These are phyloP conservation scores for Eucriotettix oculatus DNA, from an alignment of 2,888 invertebrate species.

Conservation along the genomic window DNA sequence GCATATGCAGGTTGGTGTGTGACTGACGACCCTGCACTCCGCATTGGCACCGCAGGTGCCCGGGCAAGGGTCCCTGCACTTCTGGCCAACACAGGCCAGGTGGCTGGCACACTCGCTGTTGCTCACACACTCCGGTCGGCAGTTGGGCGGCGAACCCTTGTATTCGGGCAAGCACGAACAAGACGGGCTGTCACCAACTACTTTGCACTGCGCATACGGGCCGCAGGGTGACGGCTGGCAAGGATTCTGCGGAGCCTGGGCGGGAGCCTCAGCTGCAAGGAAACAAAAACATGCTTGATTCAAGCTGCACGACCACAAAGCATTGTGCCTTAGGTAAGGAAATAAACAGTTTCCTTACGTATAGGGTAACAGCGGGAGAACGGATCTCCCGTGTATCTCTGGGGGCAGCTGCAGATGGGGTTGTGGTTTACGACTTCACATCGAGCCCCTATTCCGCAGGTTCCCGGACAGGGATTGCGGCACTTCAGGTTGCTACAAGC, in stretches of 20 bases:
- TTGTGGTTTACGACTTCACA: slow-evolving; percentile 63
- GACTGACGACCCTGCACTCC: slow-evolving; percentile 57
- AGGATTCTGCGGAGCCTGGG: slow-evolving; percentile 12
- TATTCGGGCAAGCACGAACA: slow-evolving; percentile 21
- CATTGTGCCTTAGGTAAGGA: neutral
- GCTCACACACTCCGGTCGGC: slow-evolving; percentile 16
- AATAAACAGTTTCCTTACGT: slow-evolving; percentile 14
- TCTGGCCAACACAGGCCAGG: slow-evolving; percentile 24
- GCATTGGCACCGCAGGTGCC: slow-evolving; percentile 54
- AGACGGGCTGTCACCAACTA: slow-evolving; percentile 15
- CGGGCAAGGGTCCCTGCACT: slow-evolving; percentile 38
- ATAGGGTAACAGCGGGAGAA: slow-evolving; percentile 25
- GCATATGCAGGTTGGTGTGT: slow-evolving; percentile 57
- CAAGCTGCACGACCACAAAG: neutral
- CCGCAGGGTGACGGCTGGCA: slow-evolving; percentile 20
- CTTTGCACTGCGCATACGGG: slow-evolving; percentile 21
- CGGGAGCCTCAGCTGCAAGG: slow-evolving; percentile 5
- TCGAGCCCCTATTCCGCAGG: slow-evolving; percentile 54
- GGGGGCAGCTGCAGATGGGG: slow-evolving; percentile 59
- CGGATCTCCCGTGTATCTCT: slow-evolving; percentile 39
- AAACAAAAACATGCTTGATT: neutral
- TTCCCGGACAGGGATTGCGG: slow-evolving; percentile 57
- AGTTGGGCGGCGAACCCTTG: slow-evolving; percentile 20
- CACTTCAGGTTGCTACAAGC: slow-evolving; percentile 71
- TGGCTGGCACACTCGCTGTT: slow-evolving; percentile 18